Percentiles rank a stretch among this genome's conserved stretches.
These are phyloP conservation scores for Ariopsis seemanni DNA, from an alignment of 2,113 vertebrate species.

Conservation along the genomic window DNA sequence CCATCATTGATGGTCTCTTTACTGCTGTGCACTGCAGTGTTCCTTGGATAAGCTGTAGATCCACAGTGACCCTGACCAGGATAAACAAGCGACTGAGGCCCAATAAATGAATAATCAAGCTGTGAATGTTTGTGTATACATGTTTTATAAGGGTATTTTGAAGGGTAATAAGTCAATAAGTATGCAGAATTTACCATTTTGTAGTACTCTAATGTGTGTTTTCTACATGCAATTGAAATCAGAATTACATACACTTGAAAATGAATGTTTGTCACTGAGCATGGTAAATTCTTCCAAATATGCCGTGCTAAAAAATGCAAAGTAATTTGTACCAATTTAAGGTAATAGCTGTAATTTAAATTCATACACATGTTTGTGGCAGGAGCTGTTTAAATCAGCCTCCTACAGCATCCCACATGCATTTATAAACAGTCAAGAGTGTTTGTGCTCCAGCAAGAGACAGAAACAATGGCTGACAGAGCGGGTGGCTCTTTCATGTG, in stretches of 20 bases:
- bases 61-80: background rate
- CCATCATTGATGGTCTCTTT: too few relatives aligned
- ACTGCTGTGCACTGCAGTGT: background rate
- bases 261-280: background rate
- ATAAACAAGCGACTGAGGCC: background rate
- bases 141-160: background rate
- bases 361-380: constrained; percentile 15
- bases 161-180: background rate
- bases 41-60: background rate
- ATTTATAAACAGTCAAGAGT: constrained; percentile 9
- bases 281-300: background rate
- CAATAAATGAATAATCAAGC: background rate
- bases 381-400: constrained; percentile 2
- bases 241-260: background rate
- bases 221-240: background rate
- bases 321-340: constrained; percentile 15
- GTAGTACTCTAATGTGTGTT: background rate
- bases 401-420: constrained; percentile 10
- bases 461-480: constrained; percentile 13
- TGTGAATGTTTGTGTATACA: too few relatives aligned
- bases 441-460: constrained; percentile 17
- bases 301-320: background rate
- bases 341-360: constrained; percentile 10
- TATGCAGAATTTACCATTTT: background rate
- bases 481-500: background rate